These are phyloP conservation scores for Anomalospiza imberbis DNA, from an alignment of 2,797 vertebrate species.

Conservation along the genomic window DNA sequence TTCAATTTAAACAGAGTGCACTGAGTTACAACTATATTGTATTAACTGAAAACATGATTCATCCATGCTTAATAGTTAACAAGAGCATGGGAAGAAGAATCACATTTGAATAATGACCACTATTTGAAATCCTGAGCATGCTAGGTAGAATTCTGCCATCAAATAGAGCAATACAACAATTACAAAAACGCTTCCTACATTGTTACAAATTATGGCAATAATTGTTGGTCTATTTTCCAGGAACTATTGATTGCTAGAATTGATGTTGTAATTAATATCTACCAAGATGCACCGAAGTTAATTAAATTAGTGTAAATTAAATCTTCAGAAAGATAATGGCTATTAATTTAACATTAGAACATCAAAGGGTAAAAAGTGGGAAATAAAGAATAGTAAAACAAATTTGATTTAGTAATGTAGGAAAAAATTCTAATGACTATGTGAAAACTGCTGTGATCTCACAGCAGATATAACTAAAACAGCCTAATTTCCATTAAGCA, in stretches of 20 bases:
- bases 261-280: slow-evolving; percentile 2
- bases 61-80: neutral
- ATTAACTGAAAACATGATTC: neutral
- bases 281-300: neutral
- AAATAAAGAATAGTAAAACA: neutral
- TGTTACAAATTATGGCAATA: neutral
- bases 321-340: neutral
- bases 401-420: neutral
- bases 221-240: neutral
- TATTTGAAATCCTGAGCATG: neutral
- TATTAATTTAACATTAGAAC: slow-evolving; percentile 10
- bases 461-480: neutral
- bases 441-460: neutral
- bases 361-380: neutral
- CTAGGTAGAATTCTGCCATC: neutral
- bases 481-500: neutral
- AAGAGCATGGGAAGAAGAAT: neutral
- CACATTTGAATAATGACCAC: neutral
- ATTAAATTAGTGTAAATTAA: slow-evolving; percentile 7
- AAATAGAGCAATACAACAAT: neutral
- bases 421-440: neutral
- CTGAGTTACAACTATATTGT: neutral
- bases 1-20: neutral
- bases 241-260: neutral
- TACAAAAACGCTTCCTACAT: neutral